Percentiles rank a stretch among this genome's conserved stretches.
Conservation (phyloP, 2,888 invertebrate genomes). For the Drosophila fulvimacula region DNA sequence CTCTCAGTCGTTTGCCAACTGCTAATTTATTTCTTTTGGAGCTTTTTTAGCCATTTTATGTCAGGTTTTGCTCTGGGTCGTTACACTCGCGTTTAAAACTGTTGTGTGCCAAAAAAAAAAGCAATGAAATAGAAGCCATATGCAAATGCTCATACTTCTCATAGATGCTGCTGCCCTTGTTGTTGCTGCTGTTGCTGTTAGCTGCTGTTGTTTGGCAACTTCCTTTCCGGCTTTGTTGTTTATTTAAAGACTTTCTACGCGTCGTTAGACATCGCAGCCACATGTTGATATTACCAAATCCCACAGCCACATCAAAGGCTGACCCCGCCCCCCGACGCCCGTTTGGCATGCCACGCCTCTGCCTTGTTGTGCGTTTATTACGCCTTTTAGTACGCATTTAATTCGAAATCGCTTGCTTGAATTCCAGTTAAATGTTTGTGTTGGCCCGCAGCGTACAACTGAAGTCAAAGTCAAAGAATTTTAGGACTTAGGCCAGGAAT, state of each 20-base stretch:
- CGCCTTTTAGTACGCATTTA: constrained; percentile 64
- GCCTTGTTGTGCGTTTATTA: constrained; percentile 48
- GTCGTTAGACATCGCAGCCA: constrained; percentile 66
- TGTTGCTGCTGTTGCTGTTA: constrained; percentile 22
- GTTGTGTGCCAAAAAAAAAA: constrained; percentile 39
- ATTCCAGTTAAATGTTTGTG: constrained; percentile 72
- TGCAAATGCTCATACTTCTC: constrained; percentile 60
- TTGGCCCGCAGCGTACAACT: constrained; percentile 26
- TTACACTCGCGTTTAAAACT: constrained; percentile 52
- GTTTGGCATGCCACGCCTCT: not conserved
- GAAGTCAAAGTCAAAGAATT: constrained; percentile 42
- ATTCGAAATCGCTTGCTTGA: constrained; percentile 35
- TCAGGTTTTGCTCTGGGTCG: constrained; percentile 56
- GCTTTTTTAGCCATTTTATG: constrained; percentile 41
- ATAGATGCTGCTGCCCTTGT: constrained; percentile 39
- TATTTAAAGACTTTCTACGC: constrained; percentile 72
- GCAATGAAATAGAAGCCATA: constrained; percentile 45
- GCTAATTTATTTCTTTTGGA: constrained; percentile 15
- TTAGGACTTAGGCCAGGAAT: constrained; percentile 27
- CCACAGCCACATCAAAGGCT: constrained; percentile 70
- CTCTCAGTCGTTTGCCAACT: not conserved
- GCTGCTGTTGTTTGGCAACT: constrained; percentile 54
- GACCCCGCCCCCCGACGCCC: not conserved
- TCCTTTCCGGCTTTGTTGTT: constrained; percentile 61
- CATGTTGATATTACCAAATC: constrained; percentile 73